A percentile compares a stretch with the other conserved stretches of the same genome.
These are phyloP conservation scores for Diplolepis rosae DNA, from an alignment of 2,888 invertebrate genomes.

Conservation along the genomic window DNA sequence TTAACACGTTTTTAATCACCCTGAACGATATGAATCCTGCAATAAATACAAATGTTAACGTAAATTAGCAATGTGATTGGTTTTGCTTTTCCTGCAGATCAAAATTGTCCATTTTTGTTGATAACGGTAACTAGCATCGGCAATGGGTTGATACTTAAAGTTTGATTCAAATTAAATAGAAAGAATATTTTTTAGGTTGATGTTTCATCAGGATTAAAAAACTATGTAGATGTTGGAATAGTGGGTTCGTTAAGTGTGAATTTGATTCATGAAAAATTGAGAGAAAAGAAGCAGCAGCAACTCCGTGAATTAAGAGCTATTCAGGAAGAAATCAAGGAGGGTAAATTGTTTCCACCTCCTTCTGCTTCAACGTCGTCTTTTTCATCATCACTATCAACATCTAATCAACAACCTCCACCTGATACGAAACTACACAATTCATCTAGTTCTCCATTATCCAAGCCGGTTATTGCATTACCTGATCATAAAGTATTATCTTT, in stretches of 20 bases:
- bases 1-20: too few relatives aligned
- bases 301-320: conserved; percentile 87
- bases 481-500: conserved; percentile 59
- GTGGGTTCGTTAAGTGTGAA: conserved; percentile 79
- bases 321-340: conserved; percentile 91
- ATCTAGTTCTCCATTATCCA: conserved; percentile 63
- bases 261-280: conserved; percentile 86
- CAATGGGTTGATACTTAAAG: too few relatives aligned
- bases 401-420: conserved; percentile 75
- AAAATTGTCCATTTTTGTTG: too few relatives aligned
- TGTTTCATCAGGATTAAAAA: conserved; percentile 80
- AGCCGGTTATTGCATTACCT: conserved; percentile 52
- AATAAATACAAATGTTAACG: too few relatives aligned
- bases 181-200: conserved; percentile 70
- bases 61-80: too few relatives aligned
- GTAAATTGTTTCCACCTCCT: conserved; percentile 82
- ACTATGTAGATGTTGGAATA: conserved; percentile 83
- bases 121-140: too few relatives aligned
- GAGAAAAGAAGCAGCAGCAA: conserved; percentile 92
- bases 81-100: too few relatives aligned
- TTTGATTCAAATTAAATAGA: neutral
- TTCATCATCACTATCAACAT: conserved; percentile 63
- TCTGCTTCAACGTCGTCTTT: conserved; percentile 75
- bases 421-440: conserved; percentile 75
- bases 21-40: too few relatives aligned